Evolutionary conservation across 2,888 invertebrate genomes (phyloP).

Genomic region (Ophion ventricosus): DNA sequence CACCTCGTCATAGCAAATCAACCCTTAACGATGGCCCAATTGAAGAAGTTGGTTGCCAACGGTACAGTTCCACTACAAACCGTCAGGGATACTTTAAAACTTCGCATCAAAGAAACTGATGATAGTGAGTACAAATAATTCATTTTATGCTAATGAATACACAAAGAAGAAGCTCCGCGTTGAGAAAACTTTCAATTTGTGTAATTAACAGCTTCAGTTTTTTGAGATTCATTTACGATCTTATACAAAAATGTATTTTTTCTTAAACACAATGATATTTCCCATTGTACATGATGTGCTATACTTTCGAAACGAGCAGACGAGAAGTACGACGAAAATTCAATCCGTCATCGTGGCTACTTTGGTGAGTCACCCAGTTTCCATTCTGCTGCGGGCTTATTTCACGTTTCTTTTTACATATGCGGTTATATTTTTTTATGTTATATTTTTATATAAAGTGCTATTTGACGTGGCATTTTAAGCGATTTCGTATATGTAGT

Average conservation of each 20-base stretch:
- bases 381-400: slow-evolving; percentile 62
- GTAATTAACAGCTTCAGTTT: too few species aligned
- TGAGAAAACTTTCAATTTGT: too few species aligned
- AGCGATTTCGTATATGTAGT: background rate
- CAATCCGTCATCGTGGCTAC: slow-evolving; percentile 76
- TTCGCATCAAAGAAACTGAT: slow-evolving; percentile 90
- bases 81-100: slow-evolving; percentile 88
- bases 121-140: slow-evolving; percentile 87
- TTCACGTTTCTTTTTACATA: slow-evolving; percentile 46
- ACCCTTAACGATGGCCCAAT: slow-evolving; percentile 92
- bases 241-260: background rate
- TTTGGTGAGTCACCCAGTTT: slow-evolving; percentile 76
- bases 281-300: slow-evolving; percentile 51
- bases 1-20: slow-evolving; percentile 93
- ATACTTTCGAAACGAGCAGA: slow-evolving; percentile 73
- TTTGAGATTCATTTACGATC: background rate
- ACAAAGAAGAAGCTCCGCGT: background rate
- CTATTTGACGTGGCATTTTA: slow-evolving; percentile 12
- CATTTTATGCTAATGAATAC: background rate
- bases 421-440: background rate
- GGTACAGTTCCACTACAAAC: slow-evolving; percentile 89
- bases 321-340: slow-evolving; percentile 80
- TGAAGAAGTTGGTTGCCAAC: slow-evolving; percentile 88
- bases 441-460: background rate
- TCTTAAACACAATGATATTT: background rate